Evolutionary conservation across 2,113 vertebrate species (phyloP), one percentile per base, ranked within the genome.

Genomic region (Naja naja): DNA sequence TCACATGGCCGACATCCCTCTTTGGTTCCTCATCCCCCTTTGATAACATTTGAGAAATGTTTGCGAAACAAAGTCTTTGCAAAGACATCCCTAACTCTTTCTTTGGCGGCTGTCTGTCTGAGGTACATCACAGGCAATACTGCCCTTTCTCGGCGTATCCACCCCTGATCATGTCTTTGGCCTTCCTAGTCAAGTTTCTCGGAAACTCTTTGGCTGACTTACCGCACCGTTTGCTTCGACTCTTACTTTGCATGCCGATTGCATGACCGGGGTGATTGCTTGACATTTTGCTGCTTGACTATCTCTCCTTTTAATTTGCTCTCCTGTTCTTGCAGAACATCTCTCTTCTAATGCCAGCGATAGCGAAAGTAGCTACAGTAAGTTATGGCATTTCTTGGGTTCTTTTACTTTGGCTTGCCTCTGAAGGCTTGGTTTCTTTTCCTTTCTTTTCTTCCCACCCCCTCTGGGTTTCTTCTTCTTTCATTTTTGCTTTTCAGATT

Each of bases 301-400:
- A 89, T 96, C 96, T 96, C 96, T 97, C 97, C 97, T 98, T 93
- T 98, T 98, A 98, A 98, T 98, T 98, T 98, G 97, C 98, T 98
- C 97, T 98, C 95, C 98, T 98, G 97, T 98, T 97, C 97, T 98
- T 98, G 97, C 98, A 98, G 98, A 98, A 98, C 97, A 98, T 97
- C 96, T 98, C 96, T 98, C 98, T 97, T 98, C 98, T 98, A 98
- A 98, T 97, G 98, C 98, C 98, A 98, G 98, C 97, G 97, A 98
- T 97, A 98, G 98, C 96, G 98, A 98, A 98, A 98, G 98, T 98
- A 98, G 98, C 97, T 98, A 97, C 98, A 97, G 98, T 98, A 98
- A 98, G 98, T 98, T 97, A 96, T 74, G 95, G 97, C 97, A 98
- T 98, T 97, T 95, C 96, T 97, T 97, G 97, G 94, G 94, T 95